Base-by-base conservation (phyloP, 2,113 vertebrate species). In the Axis porcinus region DNA sequence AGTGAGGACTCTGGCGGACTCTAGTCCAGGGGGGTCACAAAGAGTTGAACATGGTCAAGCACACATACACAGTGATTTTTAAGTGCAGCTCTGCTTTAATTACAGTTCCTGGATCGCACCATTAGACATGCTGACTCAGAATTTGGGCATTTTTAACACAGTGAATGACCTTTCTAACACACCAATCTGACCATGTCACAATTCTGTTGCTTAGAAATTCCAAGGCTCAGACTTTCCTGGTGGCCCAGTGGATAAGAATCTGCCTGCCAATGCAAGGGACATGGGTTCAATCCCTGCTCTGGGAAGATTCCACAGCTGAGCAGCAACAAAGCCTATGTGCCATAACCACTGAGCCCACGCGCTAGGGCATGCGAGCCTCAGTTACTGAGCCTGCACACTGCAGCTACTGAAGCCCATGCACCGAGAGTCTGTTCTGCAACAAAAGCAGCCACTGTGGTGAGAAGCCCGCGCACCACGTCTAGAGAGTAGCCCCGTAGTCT, bases 381-480 rank as follows among this genome's bases (percentile, higher is more conserved):
- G 3, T 43, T 43, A 74, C 36, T 43, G 70, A 27, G 70, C 70
- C 21, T 43, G 36, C 11, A 74, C 3, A 6, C 36, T 43, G 70
- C 21, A 25, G 25, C 21, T 13, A 3, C 70, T 43, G 36, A 40
- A 76, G 36, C 70, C 36, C 23, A 27, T 1, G 36, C 6, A 27
- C 36, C 36, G 13, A 14, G 36, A 43, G 36, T 14, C 70, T 76
- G 6, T 14, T 76, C 70, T 2, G 23, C 36, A 76, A 14, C 70
- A 43, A 13, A 76, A 13, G 36, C 25, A 76, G 70, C 70, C 70
- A 27, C 21, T 5, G 23, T 7, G 3, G n/a, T 36, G 70, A 74
- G 70, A 25, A 27, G 70, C 36, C 70, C 0, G 0, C 0, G 1
- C 12, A 14, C 21, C 70, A 76, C 23, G 2, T 4, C 36, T 27